Conservation (phyloP, 1,140 invertebrate genomes). For the Globodera ellingtonae region DNA sequence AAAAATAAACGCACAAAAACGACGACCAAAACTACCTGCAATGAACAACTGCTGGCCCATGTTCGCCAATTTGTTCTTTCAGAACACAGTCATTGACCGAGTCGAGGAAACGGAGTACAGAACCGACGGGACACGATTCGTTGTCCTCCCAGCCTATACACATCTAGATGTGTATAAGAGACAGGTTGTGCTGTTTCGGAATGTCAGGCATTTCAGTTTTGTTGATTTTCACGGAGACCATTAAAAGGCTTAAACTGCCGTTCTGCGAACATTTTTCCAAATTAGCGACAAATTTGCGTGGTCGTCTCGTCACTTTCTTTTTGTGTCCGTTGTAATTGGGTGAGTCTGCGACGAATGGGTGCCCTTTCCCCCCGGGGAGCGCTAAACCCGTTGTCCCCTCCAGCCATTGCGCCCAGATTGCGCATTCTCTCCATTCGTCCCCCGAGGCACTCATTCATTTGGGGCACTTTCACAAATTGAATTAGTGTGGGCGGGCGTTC, state of each 20-base stretch:
- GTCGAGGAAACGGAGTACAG: slow-evolving; percentile 92
- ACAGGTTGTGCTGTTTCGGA: too few relatives aligned
- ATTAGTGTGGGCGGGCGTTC: neutral
- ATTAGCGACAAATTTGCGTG: too few relatives aligned
- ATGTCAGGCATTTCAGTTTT: too few relatives aligned
- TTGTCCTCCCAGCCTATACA: slow-evolving; percentile 99
- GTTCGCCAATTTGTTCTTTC: slow-evolving; percentile 68
- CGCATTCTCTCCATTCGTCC: neutral
- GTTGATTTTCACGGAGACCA: too few relatives aligned
- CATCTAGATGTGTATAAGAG: too few relatives aligned
- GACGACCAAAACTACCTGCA: slow-evolving; percentile 74
- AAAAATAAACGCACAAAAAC: neutral
- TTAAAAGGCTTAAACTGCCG: too few relatives aligned
- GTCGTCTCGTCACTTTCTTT: too few relatives aligned
- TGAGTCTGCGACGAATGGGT: too few relatives aligned
- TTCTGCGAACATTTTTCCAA: too few relatives aligned
- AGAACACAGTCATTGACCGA: slow-evolving; percentile 88
- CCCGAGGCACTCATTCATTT: neutral
- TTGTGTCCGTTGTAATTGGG: too few relatives aligned
- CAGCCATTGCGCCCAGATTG: neutral
- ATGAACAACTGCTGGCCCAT: slow-evolving; percentile 88
- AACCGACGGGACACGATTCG: slow-evolving; percentile 85
- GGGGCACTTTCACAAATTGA: neutral
- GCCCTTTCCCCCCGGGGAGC: too few relatives aligned
- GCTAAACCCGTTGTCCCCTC: neutral